Conservation (phyloP, 2,797 vertebrate genomes). For the Gallinago nigripennis region DNA sequence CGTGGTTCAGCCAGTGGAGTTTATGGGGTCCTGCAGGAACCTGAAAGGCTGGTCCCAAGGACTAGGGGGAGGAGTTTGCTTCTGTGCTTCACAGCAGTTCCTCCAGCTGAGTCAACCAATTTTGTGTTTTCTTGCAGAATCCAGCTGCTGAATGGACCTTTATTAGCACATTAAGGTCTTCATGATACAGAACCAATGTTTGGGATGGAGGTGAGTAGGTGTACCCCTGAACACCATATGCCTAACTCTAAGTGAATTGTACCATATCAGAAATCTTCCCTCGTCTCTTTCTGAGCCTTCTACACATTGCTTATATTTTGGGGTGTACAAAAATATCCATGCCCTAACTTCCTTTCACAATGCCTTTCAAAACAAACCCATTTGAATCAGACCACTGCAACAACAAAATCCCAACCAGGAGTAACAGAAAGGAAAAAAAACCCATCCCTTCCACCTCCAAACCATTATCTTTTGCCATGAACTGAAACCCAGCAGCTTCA, state of each 20-base stretch:
- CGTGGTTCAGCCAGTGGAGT: background rate
- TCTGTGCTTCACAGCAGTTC: background rate
- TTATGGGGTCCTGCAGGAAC: background rate
- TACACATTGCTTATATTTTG: background rate
- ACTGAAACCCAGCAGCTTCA: slow-evolving; percentile 54
- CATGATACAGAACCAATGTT: background rate
- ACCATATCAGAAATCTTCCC: fast-evolving
- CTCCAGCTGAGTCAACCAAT: background rate
- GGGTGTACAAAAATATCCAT: background rate
- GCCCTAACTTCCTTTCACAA: background rate
- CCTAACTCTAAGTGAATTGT: background rate
- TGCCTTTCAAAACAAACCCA: background rate
- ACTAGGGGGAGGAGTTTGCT: background rate
- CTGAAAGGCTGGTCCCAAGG: background rate
- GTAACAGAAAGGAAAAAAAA: background rate
- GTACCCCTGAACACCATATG: background rate
- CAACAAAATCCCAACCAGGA: slow-evolving; percentile 3
- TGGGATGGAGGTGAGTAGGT: background rate
- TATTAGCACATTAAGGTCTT: background rate
- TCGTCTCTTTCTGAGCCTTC: background rate
- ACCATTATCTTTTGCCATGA: background rate
- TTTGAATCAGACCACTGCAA: background rate
- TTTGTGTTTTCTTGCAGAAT: background rate
- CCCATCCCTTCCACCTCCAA: background rate
- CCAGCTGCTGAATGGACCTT: background rate